Evolutionary conservation across 1,140 invertebrate species (phyloP), one percentile per base, ranked within the genome.

Genomic region (Lordiphosa stackelbergi): DNA sequence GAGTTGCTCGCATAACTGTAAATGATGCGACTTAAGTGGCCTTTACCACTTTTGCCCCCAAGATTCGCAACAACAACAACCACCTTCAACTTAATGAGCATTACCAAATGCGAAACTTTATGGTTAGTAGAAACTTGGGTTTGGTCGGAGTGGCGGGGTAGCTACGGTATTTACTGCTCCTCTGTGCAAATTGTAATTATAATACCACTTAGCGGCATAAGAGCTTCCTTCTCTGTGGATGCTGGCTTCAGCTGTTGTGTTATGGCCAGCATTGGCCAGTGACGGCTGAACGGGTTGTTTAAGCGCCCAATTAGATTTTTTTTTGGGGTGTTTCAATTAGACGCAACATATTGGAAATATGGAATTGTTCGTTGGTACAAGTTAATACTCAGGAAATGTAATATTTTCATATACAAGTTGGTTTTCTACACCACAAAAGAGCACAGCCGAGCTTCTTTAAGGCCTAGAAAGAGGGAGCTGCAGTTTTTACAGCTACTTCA

Each of bases 181-280:
- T 58, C 38, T 41, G 19, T 53, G 57, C 57, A 66, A 70, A 69
- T 81, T 63, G 66, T 83, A 83, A 81, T 81, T 81, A 81, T 81
- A 77, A 83, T 77, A 68, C 77, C 77, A 83, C 77, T 81, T 83
- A 69, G 81, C 75, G 75, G 63, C 57, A 55, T 52, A 47, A 59
- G 46, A 64, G 49, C 40, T 53, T 46, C 28, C 28, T 31, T 45
- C 46, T 57, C 53, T 66, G 54, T 36, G 57, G 40, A 48, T 53
- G 24, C 57, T 65, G 54, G 38, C 64, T 47, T 22, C 42, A 40
- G n/a, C 49, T 42, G 34, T 34, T 59, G 40, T 59, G 40, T 60
- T 53, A 43, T 47, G 42, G 55, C 24, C 24, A 31, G 9, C 24
- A 11, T 12, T 22, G 7, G 24, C 28, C 43, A 46, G 43, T 46